Percentiles rank a stretch among this genome's conserved stretches.
Conservation (phyloP, 2,888 invertebrate genomes). For the Andricus curvator region DNA sequence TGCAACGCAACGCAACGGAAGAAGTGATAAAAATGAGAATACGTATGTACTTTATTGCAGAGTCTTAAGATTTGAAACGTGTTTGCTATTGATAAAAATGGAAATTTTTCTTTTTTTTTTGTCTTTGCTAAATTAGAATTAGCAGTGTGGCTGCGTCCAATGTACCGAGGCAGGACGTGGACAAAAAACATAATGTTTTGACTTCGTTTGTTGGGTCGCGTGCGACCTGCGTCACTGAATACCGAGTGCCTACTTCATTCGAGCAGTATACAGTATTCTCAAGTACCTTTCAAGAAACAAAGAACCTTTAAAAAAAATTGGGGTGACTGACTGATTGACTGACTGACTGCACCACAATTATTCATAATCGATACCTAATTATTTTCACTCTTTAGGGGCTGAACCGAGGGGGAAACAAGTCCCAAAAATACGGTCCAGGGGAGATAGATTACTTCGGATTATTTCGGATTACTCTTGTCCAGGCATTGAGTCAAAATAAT, state of each 20-base stretch:
- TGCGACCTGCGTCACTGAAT: constrained; percentile 53
- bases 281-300: constrained; percentile 64
- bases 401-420: no score
- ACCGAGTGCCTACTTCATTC: constrained; percentile 44
- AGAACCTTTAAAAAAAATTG: constrained; percentile 62
- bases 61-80: not conserved
- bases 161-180: constrained; percentile 33
- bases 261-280: constrained; percentile 51
- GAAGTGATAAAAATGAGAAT: not conserved
- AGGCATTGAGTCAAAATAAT: no score
- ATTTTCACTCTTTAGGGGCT: not conserved
- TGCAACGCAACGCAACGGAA: not conserved
- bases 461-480: no score
- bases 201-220: constrained; percentile 49
- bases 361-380: no score
- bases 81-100: not conserved
- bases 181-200: constrained; percentile 49
- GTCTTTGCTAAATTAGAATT: constrained; percentile 12
- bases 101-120: not conserved
- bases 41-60: not conserved
- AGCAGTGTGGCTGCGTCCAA: constrained; percentile 41
- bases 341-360: no score
- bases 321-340: constrained; percentile 58
- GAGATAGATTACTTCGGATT: no score
- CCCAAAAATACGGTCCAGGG: no score